A percentile compares a stretch with the other conserved stretches of the same genome.
Conservation (phyloP, 2,888 invertebrate genomes). For the Meteorus cinctellus region DNA sequence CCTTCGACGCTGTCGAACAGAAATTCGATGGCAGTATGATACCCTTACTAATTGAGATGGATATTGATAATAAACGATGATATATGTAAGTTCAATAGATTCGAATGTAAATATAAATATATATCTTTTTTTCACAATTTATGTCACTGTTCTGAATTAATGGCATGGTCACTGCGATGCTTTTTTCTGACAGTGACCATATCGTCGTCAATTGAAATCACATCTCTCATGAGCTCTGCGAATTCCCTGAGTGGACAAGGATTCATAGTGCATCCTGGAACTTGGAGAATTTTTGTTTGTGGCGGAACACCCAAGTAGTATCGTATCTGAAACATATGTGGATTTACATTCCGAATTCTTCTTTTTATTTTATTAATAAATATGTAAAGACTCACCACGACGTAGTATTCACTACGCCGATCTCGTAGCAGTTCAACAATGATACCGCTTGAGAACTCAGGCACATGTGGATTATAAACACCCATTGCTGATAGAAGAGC, state of each 20-base stretch:
- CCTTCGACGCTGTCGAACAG: too few species aligned
- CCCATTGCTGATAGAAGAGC: constrained; percentile 76
- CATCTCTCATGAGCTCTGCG: constrained; percentile 72
- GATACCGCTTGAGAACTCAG: constrained; percentile 76
- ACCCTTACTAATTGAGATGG: too few species aligned
- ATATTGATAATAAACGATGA: too few species aligned
- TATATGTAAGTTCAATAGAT: too few species aligned
- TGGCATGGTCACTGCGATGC: background rate
- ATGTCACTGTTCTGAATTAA: too few species aligned
- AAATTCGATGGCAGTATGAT: too few species aligned
- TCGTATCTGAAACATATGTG: constrained; percentile 72
- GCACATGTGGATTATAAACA: constrained; percentile 77
- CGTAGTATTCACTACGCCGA: constrained; percentile 65
- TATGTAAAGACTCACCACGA: constrained; percentile 71
- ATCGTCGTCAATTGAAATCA: constrained; percentile 73
- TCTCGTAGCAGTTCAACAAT: constrained; percentile 75
- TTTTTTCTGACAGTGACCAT: constrained; percentile 32
- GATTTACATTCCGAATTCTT: too few species aligned
- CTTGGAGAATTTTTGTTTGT: constrained; percentile 68
- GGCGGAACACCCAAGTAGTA: constrained; percentile 73
- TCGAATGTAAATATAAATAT: too few species aligned
- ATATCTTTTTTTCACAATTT: too few species aligned
- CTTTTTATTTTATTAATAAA: background rate
- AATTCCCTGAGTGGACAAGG: constrained; percentile 76
- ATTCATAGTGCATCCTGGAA: constrained; percentile 73